These are phyloP conservation scores for Orchestia grillus DNA, from an alignment of 1,140 invertebrate species.

Conservation along the genomic window DNA sequence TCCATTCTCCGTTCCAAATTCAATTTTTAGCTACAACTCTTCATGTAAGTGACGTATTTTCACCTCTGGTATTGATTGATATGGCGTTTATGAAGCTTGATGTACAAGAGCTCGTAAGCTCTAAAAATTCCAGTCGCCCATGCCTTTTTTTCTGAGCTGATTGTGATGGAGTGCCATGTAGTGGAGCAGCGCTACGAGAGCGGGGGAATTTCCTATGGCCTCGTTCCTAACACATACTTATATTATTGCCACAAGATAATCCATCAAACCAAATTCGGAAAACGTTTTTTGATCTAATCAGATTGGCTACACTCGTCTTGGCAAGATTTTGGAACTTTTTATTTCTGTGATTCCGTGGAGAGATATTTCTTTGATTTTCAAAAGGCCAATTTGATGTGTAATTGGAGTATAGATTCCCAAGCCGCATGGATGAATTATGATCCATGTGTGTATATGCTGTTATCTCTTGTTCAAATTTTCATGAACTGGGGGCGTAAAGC, in stretches of 20 bases:
- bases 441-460: too few relatives aligned
- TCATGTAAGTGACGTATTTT: neutral
- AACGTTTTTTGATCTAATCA: neutral
- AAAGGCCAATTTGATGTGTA: too few relatives aligned
- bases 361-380: neutral
- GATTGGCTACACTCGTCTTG: neutral
- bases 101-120: neutral
- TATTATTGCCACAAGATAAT: neutral
- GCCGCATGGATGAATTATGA: too few relatives aligned
- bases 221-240: neutral
- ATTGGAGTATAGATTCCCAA: too few relatives aligned
- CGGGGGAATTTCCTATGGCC: neutral
- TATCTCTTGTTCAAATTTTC: too few relatives aligned
- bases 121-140: neutral
- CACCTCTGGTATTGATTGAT: neutral
- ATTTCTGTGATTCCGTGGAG: neutral
- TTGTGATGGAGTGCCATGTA: neutral
- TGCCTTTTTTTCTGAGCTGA: neutral
- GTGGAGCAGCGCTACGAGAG: neutral
- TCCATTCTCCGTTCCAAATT: neutral
- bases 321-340: neutral
- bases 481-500: too few relatives aligned
- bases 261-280: too few relatives aligned
- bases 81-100: neutral
- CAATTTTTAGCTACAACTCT: neutral